Evolutionary conservation across 1,140 invertebrate genomes (phyloP).

Genomic region (Drosophila arawakana): DNA sequence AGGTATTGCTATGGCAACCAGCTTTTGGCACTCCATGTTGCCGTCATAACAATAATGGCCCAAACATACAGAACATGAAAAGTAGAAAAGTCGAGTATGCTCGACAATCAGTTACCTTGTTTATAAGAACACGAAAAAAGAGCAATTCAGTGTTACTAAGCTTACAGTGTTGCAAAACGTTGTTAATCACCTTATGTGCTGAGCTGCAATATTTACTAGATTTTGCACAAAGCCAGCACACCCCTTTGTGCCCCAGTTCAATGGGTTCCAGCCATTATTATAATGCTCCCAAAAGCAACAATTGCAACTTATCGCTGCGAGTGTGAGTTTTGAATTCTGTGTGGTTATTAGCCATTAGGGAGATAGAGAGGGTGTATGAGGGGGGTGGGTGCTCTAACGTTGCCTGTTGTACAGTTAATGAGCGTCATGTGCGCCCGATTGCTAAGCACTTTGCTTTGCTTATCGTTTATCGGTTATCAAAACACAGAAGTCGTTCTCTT

Average conservation of each 20-base stretch:
- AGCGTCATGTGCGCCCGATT: slow-evolving; percentile 34
- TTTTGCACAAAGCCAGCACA: too few species aligned
- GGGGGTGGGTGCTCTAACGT: not conserved
- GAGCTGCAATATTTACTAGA: too few species aligned
- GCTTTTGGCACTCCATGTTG: slow-evolving; percentile 18
- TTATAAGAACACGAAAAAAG: too few species aligned
- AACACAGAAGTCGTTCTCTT: not conserved
- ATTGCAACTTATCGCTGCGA: slow-evolving; percentile 45
- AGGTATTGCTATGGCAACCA: slow-evolving; percentile 18
- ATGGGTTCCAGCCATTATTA: slow-evolving; percentile 2
- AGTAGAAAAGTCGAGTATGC: not conserved
- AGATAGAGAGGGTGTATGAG: not conserved
- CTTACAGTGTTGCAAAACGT: too few species aligned
- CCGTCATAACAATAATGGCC: slow-evolving; percentile 3
- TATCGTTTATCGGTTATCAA: slow-evolving; percentile 41
- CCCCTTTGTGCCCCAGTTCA: too few species aligned
- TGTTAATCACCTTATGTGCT: too few species aligned
- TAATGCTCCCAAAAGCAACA: slow-evolving; percentile 32
- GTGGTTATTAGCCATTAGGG: not conserved
- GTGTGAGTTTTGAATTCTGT: not conserved
- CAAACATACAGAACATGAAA: not conserved
- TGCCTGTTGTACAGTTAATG: slow-evolving; percentile 27
- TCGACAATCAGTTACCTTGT: too few species aligned
- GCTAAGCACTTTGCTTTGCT: slow-evolving; percentile 27
- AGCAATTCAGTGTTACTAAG: too few species aligned